A percentile compares a stretch with the other conserved stretches of the same genome.
phyloP scores from a whole-genome alignment of 2,888 invertebrate genomes.

The Pristionchus mayeri region DNA sequence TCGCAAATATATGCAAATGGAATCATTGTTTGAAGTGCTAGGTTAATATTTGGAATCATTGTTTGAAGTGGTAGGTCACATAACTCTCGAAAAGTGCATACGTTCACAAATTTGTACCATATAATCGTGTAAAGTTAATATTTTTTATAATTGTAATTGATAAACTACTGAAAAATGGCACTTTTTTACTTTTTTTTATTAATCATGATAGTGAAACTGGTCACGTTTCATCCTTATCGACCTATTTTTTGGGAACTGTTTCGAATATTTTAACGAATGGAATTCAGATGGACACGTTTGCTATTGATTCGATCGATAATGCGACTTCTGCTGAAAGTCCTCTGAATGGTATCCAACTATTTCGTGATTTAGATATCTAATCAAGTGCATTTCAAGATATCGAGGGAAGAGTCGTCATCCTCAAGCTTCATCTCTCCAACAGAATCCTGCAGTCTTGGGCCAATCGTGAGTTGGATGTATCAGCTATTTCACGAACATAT shows the following conservation, averaged over 20 bases:
- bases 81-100: too few species aligned
- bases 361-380: too few species aligned
- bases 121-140: too few species aligned
- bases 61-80: too few species aligned
- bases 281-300: not conserved
- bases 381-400: too few species aligned
- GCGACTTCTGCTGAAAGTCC: not conserved
- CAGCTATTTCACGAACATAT: not conserved
- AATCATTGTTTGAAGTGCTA: too few species aligned
- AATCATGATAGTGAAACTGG: too few species aligned
- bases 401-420: not conserved
- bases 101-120: too few species aligned
- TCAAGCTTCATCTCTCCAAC: not conserved
- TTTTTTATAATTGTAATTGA: not conserved
- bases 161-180: not conserved
- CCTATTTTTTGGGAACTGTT: too few species aligned
- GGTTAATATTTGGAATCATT: too few species aligned
- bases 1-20: too few species aligned
- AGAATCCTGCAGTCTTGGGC: not conserved
- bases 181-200: not conserved
- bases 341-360: not conserved
- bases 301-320: not conserved
- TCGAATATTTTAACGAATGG: not conserved
- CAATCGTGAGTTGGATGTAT: not conserved
- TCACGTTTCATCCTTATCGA: too few species aligned